A percentile compares a stretch with the other conserved stretches of the same genome.
These are phyloP conservation scores for Cheirogaleus medius DNA, from an alignment of 2,113 vertebrate species.

Conservation along the genomic window DNA sequence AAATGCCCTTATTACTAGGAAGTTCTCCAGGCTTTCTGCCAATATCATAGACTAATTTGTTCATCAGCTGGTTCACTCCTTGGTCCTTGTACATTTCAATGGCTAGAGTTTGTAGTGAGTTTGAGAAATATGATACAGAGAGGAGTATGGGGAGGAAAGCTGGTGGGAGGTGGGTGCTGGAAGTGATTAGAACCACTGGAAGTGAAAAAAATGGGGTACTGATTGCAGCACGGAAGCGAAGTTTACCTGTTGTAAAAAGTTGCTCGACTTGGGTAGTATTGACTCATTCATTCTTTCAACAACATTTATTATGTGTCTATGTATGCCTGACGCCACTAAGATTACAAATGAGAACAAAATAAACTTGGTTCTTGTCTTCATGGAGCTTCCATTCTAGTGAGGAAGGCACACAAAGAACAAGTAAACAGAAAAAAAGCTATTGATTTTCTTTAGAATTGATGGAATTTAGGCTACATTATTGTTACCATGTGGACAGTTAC, in stretches of 20 bases:
- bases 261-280: not conserved
- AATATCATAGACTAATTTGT: not conserved
- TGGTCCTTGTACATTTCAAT: not conserved
- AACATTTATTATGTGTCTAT: not conserved
- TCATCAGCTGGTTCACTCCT: not conserved
- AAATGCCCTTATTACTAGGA: not conserved
- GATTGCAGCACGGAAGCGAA: not conserved
- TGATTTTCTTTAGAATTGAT: not conserved
- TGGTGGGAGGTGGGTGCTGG: not conserved
- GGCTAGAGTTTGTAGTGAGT: not conserved
- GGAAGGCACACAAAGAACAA: not conserved
- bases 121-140: not conserved
- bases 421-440: not conserved
- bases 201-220: not conserved
- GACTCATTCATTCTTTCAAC: not conserved
- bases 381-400: not conserved
- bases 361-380: not conserved
- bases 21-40: not conserved
- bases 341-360: not conserved
- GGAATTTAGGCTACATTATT: not conserved
- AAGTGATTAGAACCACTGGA: not conserved
- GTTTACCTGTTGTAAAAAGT: not conserved
- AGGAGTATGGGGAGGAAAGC: not conserved
- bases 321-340: not conserved
- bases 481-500: not conserved